Evolutionary conservation across 1,140 invertebrate species (phyloP), one percentile per base, ranked within the genome.

Genomic region (Hypsibius dujardini): DNA sequence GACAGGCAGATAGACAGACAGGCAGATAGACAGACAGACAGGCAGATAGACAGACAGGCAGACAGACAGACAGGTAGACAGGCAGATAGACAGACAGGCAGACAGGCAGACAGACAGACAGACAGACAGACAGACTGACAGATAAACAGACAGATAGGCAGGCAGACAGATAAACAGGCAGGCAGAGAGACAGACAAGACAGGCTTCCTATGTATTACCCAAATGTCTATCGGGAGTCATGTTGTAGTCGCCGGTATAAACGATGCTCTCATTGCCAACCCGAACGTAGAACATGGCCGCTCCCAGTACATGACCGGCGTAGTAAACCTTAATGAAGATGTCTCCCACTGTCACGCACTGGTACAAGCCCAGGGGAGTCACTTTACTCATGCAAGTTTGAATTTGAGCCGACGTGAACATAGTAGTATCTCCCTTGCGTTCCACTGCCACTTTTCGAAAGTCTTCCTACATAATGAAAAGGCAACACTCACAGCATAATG

Each of bases 331-430:
- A 62, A 99, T 98, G 42, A 71, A 46, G 47, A 28, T 73, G 46
- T 73, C 46, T 73, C 56, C 70, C 72, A 83, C 83, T 86, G 95
- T 92, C 0, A 98, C 87, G 71, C 90, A 92, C 79, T 99, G 92
- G 80, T 99, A 95, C 46, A 99, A 82, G 71, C 94, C 97, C 1
- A 98, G 93, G 45, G 93, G 90, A 40, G 92, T 87, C 0, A 98
- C 95, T 84, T 99, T 99, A 79, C 98, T 98, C 88, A 99, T 99
- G 77, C 95, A 99, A 78, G 95, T 90, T 81, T 98, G 97, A 28
- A 99, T 98, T 88, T 95, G 96, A 81, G 92, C 90, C 0, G 92
- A 95, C 2, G 95, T 99, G 78, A 99, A 99, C 78, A 99, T 98
- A 77, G 98, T 97, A 42, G 88, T 89, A 78, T 98, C 95, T 28